Percentiles rank a stretch among this genome's conserved stretches.
These are phyloP conservation scores for Leucoma salicis DNA, from an alignment of 2,888 invertebrate genomes.

Conservation along the genomic window DNA sequence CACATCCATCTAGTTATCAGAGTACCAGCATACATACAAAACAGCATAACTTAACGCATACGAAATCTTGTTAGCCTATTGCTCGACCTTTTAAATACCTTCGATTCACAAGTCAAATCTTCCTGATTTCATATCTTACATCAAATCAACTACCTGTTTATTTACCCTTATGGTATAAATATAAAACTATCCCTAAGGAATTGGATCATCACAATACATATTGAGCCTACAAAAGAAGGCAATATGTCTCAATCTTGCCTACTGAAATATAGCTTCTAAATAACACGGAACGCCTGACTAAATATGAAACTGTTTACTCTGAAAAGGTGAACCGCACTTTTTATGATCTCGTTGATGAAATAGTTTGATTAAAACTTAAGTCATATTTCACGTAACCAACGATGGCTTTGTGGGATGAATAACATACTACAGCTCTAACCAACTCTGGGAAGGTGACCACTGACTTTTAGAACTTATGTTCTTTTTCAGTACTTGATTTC, in stretches of 20 bases:
- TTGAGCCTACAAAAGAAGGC: constrained; percentile 8
- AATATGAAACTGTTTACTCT: constrained; percentile 34
- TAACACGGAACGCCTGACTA: no score
- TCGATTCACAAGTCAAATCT: constrained; percentile 26
- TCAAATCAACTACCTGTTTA: constrained; percentile 43
- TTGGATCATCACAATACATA: constrained; percentile 14
- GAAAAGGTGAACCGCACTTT: constrained; percentile 28
- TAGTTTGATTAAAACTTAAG: constrained; percentile 35
- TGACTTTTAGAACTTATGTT: no score
- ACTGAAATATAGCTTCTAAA: constrained; percentile 7
- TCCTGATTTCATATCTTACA: constrained; percentile 47
- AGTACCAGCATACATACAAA: no score
- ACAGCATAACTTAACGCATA: no score
- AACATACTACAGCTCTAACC: no score
- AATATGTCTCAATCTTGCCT: constrained; percentile 17
- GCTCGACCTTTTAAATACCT: no score
- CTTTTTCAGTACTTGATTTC: no score
- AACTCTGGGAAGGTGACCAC: no score
- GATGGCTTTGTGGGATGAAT: no score
- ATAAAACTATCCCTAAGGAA: constrained; percentile 37
- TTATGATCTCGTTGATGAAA: constrained; percentile 29
- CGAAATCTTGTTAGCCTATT: no score
- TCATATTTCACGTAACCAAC: constrained; percentile 10
- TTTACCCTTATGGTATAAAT: constrained; percentile 43
- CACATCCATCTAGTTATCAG: no score